Percentiles rank a stretch among this genome's conserved stretches.
Evolutionary conservation across 1,140 invertebrate genomes (phyloP).

Genomic region (Monochamus saltuarius): DNA sequence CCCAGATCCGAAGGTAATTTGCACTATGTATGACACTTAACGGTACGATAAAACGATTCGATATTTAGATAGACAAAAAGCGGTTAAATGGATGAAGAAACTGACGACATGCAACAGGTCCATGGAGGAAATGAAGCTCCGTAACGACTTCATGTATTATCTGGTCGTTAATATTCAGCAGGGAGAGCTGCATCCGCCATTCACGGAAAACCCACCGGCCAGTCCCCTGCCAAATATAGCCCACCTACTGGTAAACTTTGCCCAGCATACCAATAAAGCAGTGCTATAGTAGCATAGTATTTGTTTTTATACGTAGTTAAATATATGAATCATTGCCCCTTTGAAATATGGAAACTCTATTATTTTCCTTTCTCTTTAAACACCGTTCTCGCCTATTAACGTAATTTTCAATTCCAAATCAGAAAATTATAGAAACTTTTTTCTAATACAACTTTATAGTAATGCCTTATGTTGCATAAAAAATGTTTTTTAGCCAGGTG

Average conservation of each 20-base stretch:
- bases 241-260: slow-evolving; percentile 49
- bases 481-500: slow-evolving; percentile 43
- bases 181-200: slow-evolving; percentile 51
- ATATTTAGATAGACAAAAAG: slow-evolving; percentile 43
- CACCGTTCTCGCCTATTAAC: too few relatives aligned
- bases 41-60: slow-evolving; percentile 5
- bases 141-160: slow-evolving; percentile 58
- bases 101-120: slow-evolving; percentile 48
- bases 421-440: too few relatives aligned
- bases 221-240: slow-evolving; percentile 48
- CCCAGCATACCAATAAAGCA: too few relatives aligned
- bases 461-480: too few relatives aligned
- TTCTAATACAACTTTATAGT: too few relatives aligned
- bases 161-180: slow-evolving; percentile 53
- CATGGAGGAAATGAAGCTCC: slow-evolving; percentile 53
- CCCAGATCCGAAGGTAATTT: slow-evolving; percentile 44
- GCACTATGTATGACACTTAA: not conserved
- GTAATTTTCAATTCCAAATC: too few relatives aligned
- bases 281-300: too few relatives aligned
- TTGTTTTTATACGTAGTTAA: too few relatives aligned
- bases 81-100: slow-evolving; percentile 54
- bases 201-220: slow-evolving; percentile 51
- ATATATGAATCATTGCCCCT: too few relatives aligned
- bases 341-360: too few relatives aligned
- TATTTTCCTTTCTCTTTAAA: too few relatives aligned